A percentile compares a stretch with the other conserved stretches of the same genome.
Conservation (phyloP, 2,113 vertebrate genomes). For the Lontra canadensis region DNA sequence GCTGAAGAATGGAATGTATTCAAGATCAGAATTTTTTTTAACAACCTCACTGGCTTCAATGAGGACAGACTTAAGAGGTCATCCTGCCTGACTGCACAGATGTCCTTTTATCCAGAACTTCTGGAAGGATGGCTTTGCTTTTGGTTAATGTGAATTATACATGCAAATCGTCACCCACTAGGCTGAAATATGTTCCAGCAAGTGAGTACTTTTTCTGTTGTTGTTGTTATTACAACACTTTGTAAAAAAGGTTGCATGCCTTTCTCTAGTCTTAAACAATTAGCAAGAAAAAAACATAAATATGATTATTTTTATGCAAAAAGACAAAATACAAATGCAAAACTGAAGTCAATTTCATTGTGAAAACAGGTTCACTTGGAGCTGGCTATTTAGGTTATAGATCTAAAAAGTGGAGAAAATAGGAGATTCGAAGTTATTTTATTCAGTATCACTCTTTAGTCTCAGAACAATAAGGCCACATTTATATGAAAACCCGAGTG, state of each 20-base stretch:
- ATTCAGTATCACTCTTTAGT: background rate
- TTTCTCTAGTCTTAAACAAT: background rate
- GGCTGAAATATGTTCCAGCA: background rate
- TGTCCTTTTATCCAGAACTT: background rate
- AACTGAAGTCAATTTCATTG: background rate
- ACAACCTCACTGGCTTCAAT: background rate
- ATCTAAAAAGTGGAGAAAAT: background rate
- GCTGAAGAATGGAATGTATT: background rate
- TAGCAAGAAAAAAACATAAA: background rate
- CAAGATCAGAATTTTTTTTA: background rate
- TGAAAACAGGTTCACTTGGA: background rate
- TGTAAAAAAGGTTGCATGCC: background rate
- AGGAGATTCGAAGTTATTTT: background rate
- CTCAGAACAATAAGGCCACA: background rate
- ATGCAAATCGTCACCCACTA: background rate
- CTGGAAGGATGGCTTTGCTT: background rate
- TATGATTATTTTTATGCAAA: background rate
- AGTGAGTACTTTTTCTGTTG: background rate
- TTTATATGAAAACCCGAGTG: background rate
- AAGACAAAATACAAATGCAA: background rate
- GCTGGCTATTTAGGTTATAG: background rate
- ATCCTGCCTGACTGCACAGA: background rate
- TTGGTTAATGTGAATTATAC: background rate
- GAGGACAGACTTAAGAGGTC: background rate
- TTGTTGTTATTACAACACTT: background rate